Evolutionary conservation across 2,113 vertebrate species (phyloP).

Genomic region (Myotis yumanensis): DNA sequence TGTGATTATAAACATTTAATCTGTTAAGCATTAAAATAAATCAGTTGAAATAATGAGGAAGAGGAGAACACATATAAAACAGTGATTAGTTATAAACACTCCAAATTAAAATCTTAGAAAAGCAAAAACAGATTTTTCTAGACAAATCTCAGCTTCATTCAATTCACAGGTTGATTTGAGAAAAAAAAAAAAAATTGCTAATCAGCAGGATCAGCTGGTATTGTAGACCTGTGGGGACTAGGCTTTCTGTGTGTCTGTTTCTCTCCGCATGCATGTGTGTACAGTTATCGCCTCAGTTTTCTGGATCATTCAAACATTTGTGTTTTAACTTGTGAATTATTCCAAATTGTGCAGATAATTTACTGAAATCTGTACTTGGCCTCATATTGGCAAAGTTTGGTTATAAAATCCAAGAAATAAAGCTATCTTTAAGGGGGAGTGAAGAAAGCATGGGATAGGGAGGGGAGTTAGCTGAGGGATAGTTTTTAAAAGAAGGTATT

Average conservation of each 20-base stretch:
- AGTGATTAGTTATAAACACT: background rate
- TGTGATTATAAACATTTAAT: background rate
- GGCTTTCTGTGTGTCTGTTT: background rate
- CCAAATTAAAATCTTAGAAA: conserved; percentile 33
- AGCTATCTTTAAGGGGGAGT: background rate
- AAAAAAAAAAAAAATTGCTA: conserved; percentile 21
- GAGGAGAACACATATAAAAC: background rate
- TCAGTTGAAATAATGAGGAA: background rate
- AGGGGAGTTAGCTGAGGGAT: background rate
- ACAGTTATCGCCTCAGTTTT: background rate
- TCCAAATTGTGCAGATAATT: conserved; percentile 16
- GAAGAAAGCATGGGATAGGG: background rate
- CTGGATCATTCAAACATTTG: conserved; percentile 27
- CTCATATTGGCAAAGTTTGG: background rate
- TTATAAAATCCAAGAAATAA: conserved; percentile 17
- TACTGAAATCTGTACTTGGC: conserved; percentile 7
- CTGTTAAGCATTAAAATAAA: background rate
- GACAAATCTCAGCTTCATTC: background rate
- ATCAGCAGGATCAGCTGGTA: background rate
- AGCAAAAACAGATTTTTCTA: background rate
- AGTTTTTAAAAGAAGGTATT: conserved; percentile 39
- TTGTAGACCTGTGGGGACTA: background rate
- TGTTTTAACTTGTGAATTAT: conserved; percentile 9
- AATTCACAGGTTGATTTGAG: background rate
- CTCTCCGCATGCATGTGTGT: background rate